Conservation (phyloP, 2,797 vertebrate species). For the Sebastes cheni region DNA sequence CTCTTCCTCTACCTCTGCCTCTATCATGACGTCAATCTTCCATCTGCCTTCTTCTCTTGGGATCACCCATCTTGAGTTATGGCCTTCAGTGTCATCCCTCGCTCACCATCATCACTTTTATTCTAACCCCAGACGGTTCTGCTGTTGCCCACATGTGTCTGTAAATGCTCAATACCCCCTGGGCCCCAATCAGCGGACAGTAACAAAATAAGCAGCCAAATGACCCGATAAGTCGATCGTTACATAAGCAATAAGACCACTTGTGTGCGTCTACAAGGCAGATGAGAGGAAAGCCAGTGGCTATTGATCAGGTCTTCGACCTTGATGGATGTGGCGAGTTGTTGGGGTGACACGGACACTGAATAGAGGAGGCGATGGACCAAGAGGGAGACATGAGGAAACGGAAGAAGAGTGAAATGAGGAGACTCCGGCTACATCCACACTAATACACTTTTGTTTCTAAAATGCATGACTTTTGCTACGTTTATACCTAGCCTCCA, state of each 20-base stretch:
- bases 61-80: conserved; percentile 16
- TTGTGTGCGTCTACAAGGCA: conserved; percentile 55
- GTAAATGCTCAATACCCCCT: conserved; percentile 47
- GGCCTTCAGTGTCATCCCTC: neutral
- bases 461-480: too few species aligned
- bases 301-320: conserved; percentile 70
- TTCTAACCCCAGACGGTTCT: conserved; percentile 10
- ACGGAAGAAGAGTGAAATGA: conserved; percentile 41
- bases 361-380: conserved; percentile 32
- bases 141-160: conserved; percentile 24
- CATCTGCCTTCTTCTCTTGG: conserved; percentile 14
- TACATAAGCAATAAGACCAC: conserved; percentile 72
- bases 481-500: too few species aligned
- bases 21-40: conserved; percentile 26
- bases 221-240: conserved; percentile 72
- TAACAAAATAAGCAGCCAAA: conserved; percentile 75
- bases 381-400: conserved; percentile 7
- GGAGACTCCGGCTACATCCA: neutral
- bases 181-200: conserved; percentile 57
- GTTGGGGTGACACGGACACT: conserved; percentile 38
- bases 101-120: conserved; percentile 4
- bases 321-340: conserved; percentile 70
- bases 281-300: conserved; percentile 57
- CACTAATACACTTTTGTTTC: too few species aligned
- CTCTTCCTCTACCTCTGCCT: conserved; percentile 26